These are phyloP conservation scores for Pantherophis alleghaniensis DNA, from an alignment of 2,797 vertebrate genomes.

Conservation along the genomic window DNA sequence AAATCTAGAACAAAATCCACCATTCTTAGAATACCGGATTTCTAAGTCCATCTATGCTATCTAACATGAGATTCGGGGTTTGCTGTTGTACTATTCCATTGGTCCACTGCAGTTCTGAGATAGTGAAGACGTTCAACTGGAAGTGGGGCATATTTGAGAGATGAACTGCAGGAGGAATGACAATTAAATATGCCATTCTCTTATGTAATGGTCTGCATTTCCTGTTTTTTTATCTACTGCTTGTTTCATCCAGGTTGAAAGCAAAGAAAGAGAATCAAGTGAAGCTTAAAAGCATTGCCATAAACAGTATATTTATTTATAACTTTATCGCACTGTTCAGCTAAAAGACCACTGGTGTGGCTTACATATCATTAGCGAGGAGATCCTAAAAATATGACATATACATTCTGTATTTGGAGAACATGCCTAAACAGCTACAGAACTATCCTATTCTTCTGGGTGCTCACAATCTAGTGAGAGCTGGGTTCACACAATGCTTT, in stretches of 20 bases:
- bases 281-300: neutral
- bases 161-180: neutral
- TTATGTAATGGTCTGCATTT: neutral
- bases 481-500: neutral
- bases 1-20: neutral
- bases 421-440: neutral
- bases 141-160: neutral
- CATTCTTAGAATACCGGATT: neutral
- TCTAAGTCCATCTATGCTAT: neutral
- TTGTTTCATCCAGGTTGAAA: neutral
- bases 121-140: neutral
- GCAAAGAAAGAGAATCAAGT: neutral
- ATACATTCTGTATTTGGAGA: neutral
- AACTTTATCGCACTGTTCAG: neutral
- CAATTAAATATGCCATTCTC: neutral
- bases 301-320: neutral
- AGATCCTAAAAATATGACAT: neutral
- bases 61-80: neutral
- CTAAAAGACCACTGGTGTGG: neutral
- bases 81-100: neutral
- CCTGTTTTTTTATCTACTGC: neutral
- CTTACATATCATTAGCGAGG: neutral
- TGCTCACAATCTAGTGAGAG: neutral
- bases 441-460: neutral
- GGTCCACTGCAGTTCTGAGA: neutral